Conservation (phyloP, 2,113 vertebrate species). For the Noctilio leporinus region DNA sequence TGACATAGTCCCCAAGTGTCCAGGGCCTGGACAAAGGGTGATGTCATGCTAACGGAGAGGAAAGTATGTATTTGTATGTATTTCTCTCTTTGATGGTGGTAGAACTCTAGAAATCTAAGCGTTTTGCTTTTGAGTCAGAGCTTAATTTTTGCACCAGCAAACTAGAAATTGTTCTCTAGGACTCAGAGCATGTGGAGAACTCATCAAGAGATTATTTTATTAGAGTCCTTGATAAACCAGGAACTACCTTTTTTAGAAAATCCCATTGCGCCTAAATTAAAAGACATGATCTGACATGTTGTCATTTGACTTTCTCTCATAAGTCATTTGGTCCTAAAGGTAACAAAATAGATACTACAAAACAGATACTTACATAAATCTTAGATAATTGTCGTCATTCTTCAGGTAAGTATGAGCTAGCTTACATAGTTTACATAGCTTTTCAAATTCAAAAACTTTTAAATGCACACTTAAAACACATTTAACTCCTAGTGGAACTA, state of each 20-base stretch:
- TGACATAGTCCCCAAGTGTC: not conserved
- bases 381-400: not conserved
- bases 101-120: not conserved
- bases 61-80: not conserved
- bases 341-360: not conserved
- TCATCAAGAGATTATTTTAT: not conserved
- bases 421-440: not conserved
- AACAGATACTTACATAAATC: not conserved
- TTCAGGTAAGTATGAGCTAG: not conserved
- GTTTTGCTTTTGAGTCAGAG: not conserved
- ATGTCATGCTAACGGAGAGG: not conserved
- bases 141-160: not conserved
- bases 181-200: not conserved
- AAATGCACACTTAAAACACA: not conserved
- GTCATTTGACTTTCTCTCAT: not conserved
- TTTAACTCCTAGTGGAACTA: not conserved
- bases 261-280: not conserved
- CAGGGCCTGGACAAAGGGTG: not conserved
- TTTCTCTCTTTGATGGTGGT: not conserved
- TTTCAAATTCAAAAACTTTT: not conserved
- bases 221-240: not conserved
- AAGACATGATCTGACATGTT: not conserved
- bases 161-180: not conserved
- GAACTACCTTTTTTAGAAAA: not conserved
- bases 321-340: not conserved